phyloP scores from a whole-genome alignment of 2,113 vertebrate species.

The Siniperca chuatsi region DNA sequence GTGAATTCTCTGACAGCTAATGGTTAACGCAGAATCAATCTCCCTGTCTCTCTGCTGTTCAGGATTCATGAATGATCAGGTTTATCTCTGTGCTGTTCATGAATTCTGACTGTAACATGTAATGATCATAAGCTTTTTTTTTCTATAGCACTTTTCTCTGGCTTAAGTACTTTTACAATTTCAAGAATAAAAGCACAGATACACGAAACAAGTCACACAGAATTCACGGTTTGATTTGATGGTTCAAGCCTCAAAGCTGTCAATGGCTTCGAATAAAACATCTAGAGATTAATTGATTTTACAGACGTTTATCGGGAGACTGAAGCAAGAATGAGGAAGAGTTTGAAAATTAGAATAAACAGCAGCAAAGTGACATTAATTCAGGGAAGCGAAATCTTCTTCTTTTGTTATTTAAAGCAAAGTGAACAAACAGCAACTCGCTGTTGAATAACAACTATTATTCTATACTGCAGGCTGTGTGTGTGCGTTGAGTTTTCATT shows the following conservation, averaged over 20 bases:
- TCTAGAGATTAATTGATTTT: background rate
- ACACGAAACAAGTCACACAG: background rate
- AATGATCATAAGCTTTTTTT: background rate
- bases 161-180: background rate
- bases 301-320: background rate
- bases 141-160: background rate
- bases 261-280: background rate
- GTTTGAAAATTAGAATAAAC: background rate
- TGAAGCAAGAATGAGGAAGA: background rate
- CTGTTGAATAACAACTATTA: constrained; percentile 62
- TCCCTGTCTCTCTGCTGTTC: constrained; percentile 10
- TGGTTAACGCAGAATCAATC: constrained; percentile 71
- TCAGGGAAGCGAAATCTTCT: background rate
- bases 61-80: background rate
- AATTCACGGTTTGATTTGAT: background rate
- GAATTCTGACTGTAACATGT: background rate
- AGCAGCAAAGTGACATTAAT: background rate
- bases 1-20: constrained; percentile 52
- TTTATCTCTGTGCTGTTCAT: background rate
- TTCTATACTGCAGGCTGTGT: constrained; percentile 20
- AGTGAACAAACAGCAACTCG: constrained; percentile 1
- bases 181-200: background rate
- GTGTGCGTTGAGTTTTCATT: background rate
- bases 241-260: background rate
- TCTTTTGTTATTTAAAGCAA: constrained; percentile 8